phyloP scores from a whole-genome alignment of 1,140 invertebrate species.

The Agrilus planipennis region DNA sequence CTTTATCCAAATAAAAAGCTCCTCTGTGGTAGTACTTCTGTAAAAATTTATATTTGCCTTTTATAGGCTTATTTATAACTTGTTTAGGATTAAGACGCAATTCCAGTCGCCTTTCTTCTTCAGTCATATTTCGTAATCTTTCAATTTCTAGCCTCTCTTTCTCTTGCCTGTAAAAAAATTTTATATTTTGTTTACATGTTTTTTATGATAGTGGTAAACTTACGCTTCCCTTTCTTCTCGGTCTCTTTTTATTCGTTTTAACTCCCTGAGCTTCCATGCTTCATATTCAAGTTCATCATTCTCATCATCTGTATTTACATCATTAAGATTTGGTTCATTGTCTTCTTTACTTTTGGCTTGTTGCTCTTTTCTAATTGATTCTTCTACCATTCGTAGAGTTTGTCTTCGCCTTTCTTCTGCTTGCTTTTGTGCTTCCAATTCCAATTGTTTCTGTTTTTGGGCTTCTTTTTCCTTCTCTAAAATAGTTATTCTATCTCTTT shows the following conservation, averaged over 20 bases:
- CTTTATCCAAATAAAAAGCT: conserved; percentile 94
- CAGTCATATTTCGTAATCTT: conserved; percentile 84
- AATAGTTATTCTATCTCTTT: conserved; percentile 88
- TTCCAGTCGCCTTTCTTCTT: conserved; percentile 88
- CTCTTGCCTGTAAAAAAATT: conserved; percentile 45
- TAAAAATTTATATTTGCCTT: conserved; percentile 99
- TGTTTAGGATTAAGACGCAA: conserved; percentile 83
- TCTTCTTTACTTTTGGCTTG: conserved; percentile 42
- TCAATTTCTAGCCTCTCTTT: conserved; percentile 88
- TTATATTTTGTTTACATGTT: background rate
- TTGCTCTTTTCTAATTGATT: conserved; percentile 70
- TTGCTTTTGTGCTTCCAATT: conserved; percentile 61
- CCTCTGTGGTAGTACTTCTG: conserved; percentile 99
- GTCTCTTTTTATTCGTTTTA: conserved; percentile 92
- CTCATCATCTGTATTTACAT: conserved; percentile 94
- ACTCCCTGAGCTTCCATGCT: conserved; percentile 92
- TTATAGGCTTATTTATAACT: conserved; percentile 88
- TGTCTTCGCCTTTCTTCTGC: conserved; percentile 75
- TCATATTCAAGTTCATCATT: conserved; percentile 98
- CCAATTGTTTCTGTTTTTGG: conserved; percentile 69
- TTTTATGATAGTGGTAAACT: conserved; percentile 30
- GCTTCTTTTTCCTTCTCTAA: conserved; percentile 87
- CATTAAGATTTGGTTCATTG: conserved; percentile 60
- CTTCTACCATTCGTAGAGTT: conserved; percentile 83
- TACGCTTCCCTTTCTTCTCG: conserved; percentile 88